A percentile compares a stretch with the other conserved stretches of the same genome.
Evolutionary conservation across 2,113 vertebrate genomes (phyloP).

Genomic region (Marcusenius ussheri): DNA sequence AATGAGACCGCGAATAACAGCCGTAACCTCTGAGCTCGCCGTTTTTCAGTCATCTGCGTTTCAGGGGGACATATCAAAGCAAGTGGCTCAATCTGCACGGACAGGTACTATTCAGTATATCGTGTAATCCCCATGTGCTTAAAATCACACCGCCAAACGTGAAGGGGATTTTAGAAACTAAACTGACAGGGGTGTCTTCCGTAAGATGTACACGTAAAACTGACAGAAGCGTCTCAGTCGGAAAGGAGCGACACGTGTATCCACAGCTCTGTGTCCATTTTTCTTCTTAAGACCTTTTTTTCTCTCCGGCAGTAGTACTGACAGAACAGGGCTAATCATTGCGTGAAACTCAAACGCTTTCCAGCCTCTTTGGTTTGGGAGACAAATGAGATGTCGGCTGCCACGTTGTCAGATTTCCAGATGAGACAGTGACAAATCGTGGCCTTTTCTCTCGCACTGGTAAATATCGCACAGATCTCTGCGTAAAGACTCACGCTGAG

Average conservation of each 20-base stretch:
- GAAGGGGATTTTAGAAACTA: constrained; percentile 15
- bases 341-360: background rate
- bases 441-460: background rate
- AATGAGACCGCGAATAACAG: constrained; percentile 5
- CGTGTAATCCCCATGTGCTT: background rate
- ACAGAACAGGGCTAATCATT: constrained; percentile 19
- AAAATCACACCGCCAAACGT: background rate
- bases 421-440: background rate
- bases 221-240: constrained; percentile 3
- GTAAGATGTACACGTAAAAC: background rate
- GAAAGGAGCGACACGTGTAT: background rate
- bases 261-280: background rate
- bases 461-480: background rate
- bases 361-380: background rate
- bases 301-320: background rate
- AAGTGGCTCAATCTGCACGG: constrained; percentile 9
- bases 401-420: background rate
- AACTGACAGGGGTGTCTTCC: constrained; percentile 10
- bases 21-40: background rate
- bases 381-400: background rate
- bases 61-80: constrained; percentile 8
- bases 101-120: constrained; percentile 6
- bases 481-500: background rate
- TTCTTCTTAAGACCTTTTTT: background rate
- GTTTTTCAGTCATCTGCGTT: background rate